Percentiles rank a stretch among this genome's conserved stretches.
phyloP scores from a whole-genome alignment of 1,140 invertebrate genomes.

The Halesus radiatus region DNA sequence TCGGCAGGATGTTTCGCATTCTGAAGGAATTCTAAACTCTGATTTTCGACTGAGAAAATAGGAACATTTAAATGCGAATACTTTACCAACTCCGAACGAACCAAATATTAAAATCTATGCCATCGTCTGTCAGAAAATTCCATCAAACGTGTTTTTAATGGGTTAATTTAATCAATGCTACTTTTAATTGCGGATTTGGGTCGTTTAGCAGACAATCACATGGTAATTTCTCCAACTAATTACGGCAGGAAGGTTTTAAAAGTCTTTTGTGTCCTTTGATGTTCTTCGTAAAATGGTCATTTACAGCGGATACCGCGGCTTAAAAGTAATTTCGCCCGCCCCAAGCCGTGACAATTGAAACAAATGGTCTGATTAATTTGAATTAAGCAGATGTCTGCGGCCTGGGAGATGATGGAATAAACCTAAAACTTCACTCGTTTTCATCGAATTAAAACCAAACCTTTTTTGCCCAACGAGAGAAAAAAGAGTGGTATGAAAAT shows the following conservation, averaged over 20 bases:
- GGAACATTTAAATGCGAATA: too few species aligned
- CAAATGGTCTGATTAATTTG: slow-evolving; percentile 33
- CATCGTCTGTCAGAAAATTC: neutral
- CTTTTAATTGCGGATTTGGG: neutral
- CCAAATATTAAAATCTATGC: too few species aligned
- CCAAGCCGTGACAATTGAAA: slow-evolving; percentile 20
- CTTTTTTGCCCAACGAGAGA: too few species aligned
- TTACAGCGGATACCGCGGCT: slow-evolving; percentile 6
- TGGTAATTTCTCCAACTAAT: slow-evolving; percentile 12
- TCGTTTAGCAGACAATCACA: slow-evolving; percentile 1
- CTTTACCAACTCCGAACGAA: too few species aligned
- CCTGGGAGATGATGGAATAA: too few species aligned
- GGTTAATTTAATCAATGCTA: neutral
- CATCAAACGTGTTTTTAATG: neutral
- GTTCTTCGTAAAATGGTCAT: slow-evolving; percentile 26
- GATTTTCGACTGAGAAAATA: too few species aligned
- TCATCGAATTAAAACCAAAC: too few species aligned
- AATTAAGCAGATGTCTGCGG: slow-evolving; percentile 28
- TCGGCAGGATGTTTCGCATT: too few species aligned
- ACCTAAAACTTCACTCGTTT: too few species aligned
- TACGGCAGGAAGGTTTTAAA: neutral
- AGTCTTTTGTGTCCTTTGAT: neutral
- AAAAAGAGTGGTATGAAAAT: too few species aligned
- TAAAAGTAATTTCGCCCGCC: slow-evolving; percentile 8
- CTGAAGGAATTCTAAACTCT: too few species aligned